Conservation (phyloP, 2,797 vertebrate genomes). For the Mus minutoides region DNA sequence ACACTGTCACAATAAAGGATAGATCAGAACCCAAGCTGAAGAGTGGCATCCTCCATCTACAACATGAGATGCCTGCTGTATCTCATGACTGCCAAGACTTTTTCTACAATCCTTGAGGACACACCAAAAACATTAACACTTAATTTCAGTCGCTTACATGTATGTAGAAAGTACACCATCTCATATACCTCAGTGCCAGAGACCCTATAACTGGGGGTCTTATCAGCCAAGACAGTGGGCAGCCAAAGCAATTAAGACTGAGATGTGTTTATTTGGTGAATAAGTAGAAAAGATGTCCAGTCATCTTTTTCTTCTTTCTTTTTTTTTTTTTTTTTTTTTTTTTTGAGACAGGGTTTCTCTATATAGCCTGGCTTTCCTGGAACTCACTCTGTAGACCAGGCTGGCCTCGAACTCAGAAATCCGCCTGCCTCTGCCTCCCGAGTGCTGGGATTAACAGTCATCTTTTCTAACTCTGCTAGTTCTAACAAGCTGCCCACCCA, state of each 20-base stretch:
- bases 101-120: constrained; percentile 31
- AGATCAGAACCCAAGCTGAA: neutral
- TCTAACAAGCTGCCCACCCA: neutral
- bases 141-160: rapidly evolving
- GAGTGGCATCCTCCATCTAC: neutral
- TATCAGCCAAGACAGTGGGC: neutral
- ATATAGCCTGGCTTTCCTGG: too few relatives aligned
- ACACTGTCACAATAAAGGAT: neutral
- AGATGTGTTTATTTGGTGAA: too few relatives aligned
- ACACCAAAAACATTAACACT: neutral
- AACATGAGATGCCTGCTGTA: rapidly evolving
- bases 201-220: neutral
- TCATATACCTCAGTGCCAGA: rapidly evolving
- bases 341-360: too few relatives aligned
- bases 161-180: neutral
- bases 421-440: too few relatives aligned
- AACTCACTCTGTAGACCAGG: too few relatives aligned
- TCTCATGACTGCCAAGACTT: neutral
- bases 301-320: too few relatives aligned
- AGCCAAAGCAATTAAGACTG: neutral
- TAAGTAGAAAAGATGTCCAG: neutral
- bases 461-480: neutral
- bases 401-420: too few relatives aligned
- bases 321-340: too few relatives aligned
- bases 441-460: too few relatives aligned